Base-by-base conservation (phyloP, 2,797 vertebrate species). In the Menidia menidia region DNA sequence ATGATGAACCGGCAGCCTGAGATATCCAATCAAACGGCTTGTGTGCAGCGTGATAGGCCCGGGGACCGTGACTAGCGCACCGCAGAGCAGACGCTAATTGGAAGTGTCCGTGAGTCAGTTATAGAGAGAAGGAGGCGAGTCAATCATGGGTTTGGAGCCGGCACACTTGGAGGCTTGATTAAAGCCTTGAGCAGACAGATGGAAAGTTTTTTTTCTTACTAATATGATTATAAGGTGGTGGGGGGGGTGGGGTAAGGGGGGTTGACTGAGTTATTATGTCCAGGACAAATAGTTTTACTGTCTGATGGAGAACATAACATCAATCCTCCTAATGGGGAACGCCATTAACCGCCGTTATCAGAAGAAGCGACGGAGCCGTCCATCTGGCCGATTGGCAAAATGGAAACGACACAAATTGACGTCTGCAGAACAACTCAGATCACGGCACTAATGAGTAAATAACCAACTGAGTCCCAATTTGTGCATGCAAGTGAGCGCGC, bases 21-120 rank as follows among this genome's bases (percentile, higher is more conserved):
- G 69, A 67, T 52, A 64, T 5, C 85, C 76, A 82, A 84, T 89
- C 80, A 84, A 78, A 82, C 33, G 52, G 57, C 52, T 53, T 53
- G 61, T 77, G 59, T 64, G 31, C 61, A 74, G 64, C 64, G 50
- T 41, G 35, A 73, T 51, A 54, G 71, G 77, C 73, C 74, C 6
- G 44, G 83, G 77, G 84, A 87, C 75, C 30, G 19, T 35, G 45
- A 75, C 78, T 56, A 58, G 83, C 42, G 69, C 47, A 79, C 73
- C 58, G 55, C 51, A 58, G 84, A 73, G 71, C 75, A 61, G 78
- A 84, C 73, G 76, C 77, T 90, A 88, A 92, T 87, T 89, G 87
- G 84, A 86, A 75, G 77, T 81, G 87, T 80, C 89, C 83, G 90
- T 87, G 82, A 84, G 81, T 73, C 71, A 79, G 71, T 80, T 85